These are phyloP conservation scores for Aptenodytes forsteri DNA, from an alignment of 2,113 vertebrate genomes.

Conservation along the genomic window DNA sequence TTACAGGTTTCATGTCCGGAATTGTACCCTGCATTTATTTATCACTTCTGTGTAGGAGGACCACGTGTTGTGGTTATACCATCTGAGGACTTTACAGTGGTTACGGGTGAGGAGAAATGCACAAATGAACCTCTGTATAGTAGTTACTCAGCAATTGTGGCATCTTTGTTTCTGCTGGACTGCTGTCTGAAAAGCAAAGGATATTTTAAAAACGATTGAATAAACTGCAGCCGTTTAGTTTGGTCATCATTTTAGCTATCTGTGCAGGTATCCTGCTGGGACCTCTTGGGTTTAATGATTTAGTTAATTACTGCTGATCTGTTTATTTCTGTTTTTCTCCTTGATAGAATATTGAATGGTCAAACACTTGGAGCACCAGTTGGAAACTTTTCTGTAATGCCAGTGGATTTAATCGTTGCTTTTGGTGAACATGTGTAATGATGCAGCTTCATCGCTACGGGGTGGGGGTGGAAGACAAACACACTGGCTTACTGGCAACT, in stretches of 20 bases:
- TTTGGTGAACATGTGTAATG: not conserved
- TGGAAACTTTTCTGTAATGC: not conserved
- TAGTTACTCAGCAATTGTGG: not conserved
- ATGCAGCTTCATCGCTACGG: not conserved
- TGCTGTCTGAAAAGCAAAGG: not conserved
- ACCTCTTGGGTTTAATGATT: not conserved
- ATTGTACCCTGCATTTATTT: not conserved
- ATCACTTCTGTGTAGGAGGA: not conserved
- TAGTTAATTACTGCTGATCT: not conserved
- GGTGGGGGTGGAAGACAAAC: not conserved
- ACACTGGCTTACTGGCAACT: not conserved
- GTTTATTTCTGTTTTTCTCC: constrained; percentile 12
- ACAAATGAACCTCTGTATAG: not conserved
- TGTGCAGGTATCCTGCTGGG: not conserved
- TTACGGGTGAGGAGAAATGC: not conserved
- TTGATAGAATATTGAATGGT: not conserved
- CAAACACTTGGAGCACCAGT: not conserved
- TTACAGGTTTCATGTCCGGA: not conserved
- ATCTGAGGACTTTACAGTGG: not conserved
- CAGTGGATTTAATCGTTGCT: not conserved
- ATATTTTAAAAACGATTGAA: not conserved
- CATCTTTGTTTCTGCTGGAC: not conserved
- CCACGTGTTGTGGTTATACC: not conserved
- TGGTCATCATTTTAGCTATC: not conserved
- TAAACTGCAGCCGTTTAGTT: not conserved